Percentiles rank a stretch among this genome's conserved stretches.
These are phyloP conservation scores for Corythornis cristatus DNA, from an alignment of 2,113 vertebrate genomes.

Conservation along the genomic window DNA sequence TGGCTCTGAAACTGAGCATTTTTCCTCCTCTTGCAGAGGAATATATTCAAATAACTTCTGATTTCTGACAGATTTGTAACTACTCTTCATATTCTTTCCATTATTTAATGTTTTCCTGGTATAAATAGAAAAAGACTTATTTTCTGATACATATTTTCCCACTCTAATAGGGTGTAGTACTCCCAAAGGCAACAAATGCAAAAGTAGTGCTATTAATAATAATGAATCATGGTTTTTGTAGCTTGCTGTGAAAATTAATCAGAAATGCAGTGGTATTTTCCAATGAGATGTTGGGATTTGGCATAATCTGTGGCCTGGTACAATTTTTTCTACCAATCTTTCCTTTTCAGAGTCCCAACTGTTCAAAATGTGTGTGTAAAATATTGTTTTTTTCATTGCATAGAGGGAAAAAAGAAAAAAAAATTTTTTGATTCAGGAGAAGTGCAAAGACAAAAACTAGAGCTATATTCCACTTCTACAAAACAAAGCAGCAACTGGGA, in stretches of 20 bases:
- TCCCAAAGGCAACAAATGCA: neutral
- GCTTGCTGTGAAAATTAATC: neutral
- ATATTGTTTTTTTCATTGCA: neutral
- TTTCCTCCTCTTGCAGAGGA: neutral
- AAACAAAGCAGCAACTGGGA: neutral
- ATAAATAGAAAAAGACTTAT: neutral
- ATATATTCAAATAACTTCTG: neutral
- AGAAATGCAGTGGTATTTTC: neutral
- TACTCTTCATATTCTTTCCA: neutral
- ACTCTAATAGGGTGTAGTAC: neutral
- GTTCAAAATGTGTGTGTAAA: neutral
- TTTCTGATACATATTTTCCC: neutral
- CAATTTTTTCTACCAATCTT: neutral
- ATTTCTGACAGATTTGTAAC: neutral
- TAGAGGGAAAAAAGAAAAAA: neutral
- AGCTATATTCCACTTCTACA: neutral
- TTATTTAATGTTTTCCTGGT: neutral
- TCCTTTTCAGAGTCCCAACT: conserved; percentile 10
- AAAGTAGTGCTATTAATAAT: neutral
- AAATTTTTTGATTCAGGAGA: neutral
- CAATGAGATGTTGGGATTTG: neutral
- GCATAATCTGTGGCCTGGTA: neutral
- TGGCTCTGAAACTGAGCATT: neutral
- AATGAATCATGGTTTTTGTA: neutral
- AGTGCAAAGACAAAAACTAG: neutral